Percentiles rank a stretch among this genome's conserved stretches.
Conservation (phyloP, 1,140 invertebrate genomes). For the Drosophila ironensis region DNA sequence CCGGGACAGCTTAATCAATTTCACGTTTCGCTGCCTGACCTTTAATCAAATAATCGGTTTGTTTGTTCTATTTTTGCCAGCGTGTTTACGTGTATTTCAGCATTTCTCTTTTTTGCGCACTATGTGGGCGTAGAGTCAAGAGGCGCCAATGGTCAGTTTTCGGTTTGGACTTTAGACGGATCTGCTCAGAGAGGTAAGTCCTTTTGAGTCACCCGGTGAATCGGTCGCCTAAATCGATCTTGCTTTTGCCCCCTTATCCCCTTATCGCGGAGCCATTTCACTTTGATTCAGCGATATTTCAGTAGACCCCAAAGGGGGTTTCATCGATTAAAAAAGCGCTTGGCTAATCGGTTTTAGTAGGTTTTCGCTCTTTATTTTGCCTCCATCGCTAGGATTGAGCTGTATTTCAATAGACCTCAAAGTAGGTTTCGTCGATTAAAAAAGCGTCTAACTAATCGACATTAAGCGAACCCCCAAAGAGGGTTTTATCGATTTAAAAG, state of each 20-base stretch:
- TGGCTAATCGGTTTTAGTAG: no score
- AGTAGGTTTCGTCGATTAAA: no score
- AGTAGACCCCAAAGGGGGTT: not conserved
- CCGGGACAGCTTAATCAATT: slow-evolving; percentile 22
- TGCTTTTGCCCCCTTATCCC: slow-evolving; percentile 7
- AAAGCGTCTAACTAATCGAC: no score
- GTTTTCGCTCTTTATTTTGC: no score
- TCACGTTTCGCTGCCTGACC: slow-evolving; percentile 22
- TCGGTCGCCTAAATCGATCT: not conserved
- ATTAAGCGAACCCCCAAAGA: no score
- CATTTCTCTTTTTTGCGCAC: slow-evolving; percentile 15
- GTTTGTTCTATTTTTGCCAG: slow-evolving; percentile 40
- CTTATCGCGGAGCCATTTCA: not conserved
- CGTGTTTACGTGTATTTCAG: not conserved
- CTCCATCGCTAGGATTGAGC: no score
- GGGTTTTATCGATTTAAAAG: no score
- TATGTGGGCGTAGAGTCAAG: slow-evolving; percentile 1
- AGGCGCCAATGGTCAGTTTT: slow-evolving; percentile 7
- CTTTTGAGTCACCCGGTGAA: not conserved
- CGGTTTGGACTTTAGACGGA: not conserved
- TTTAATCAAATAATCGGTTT: slow-evolving; percentile 31
- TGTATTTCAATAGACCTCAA: no score
- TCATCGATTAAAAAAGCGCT: no score
- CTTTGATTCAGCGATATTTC: not conserved
- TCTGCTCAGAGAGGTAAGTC: not conserved